Evolutionary conservation across 2,797 vertebrate genomes (phyloP), one percentile per base, ranked within the genome.

Genomic region (Cryptoblepharus egeriae): DNA sequence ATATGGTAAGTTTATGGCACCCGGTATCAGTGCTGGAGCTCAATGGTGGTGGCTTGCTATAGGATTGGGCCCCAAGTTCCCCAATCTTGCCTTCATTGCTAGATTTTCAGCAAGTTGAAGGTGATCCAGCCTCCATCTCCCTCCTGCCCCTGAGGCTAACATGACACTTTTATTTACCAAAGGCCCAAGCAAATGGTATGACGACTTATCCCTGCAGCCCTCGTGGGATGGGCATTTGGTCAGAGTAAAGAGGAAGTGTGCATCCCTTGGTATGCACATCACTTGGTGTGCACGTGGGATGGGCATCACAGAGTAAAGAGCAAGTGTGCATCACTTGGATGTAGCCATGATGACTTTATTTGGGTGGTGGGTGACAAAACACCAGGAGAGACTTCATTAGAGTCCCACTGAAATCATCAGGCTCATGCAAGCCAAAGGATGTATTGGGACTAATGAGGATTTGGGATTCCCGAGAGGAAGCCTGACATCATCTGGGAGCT

Each of bases 381-480:
- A 20, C 0, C 2, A 75, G 57, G 58, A 80, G 11, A 80, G 49
- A 1, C 1, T 1, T 75, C n/a, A 68, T 81, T 4, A 2, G 85
- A 8, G 45, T 82, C 79, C 42, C 0, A 0, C 15, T 87, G 4
- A 57, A 39, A 45, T 64, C 22, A 63, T 64, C 3, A 85, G 79
- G 81, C 70, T 64, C 81, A 60, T 75, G 7, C 30, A 85, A 60
- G 8, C 80, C 83, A 78, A 30, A 84, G 24, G 9, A 68, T 18
- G 70, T 4, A 64, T 10, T 9, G 71, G 15, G 2, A 2, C 39
- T 72, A 80, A 77, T 1, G 84, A 75, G 22, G 75, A 79, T 37
- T 11, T 0, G 0, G 81, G 12, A 32, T 49, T 68, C 9, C 0
- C 13, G 61, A 79, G 78, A 76, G 24, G 57, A 58, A 3, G 67